Conservation (phyloP, 2,888 invertebrate genomes). For the Brachynemurus nebulosus region DNA sequence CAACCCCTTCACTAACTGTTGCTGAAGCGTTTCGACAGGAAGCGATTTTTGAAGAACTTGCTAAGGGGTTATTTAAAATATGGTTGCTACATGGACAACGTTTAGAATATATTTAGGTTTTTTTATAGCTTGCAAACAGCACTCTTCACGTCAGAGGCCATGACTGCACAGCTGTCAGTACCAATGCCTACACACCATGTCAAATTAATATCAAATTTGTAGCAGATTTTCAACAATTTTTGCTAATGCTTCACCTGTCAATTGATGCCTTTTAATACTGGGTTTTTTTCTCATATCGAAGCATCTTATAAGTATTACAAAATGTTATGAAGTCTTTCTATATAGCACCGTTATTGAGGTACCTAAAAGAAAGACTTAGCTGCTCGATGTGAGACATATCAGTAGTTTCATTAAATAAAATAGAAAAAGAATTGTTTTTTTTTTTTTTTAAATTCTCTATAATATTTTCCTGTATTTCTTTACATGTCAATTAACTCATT, state of each 20-base stretch:
- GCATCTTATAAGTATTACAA: conserved; percentile 17
- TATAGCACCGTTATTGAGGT: conserved; percentile 14
- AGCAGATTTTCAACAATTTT: conserved; percentile 11
- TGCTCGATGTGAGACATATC: conserved; percentile 20
- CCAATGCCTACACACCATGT: conserved; percentile 19
- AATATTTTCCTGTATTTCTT: conserved; percentile 16
- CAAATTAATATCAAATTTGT: not conserved
- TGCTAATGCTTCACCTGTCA: conserved; percentile 19
- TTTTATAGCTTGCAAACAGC: conserved; percentile 19
- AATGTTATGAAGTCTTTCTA: conserved; percentile 20
- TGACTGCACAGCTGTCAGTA: conserved; percentile 22
- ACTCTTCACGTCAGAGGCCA: conserved; percentile 21
- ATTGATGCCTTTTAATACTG: conserved; percentile 14
- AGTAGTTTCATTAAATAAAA: conserved; percentile 23
- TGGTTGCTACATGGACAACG: conserved; percentile 22
- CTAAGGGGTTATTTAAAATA: conserved; percentile 20
- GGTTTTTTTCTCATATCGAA: conserved; percentile 14
- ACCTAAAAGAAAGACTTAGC: conserved; percentile 19
- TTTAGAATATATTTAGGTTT: too few relatives aligned
- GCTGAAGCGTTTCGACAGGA: conserved; percentile 17
- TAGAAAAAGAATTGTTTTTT: conserved; percentile 17
- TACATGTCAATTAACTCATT: conserved; percentile 21
- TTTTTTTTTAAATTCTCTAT: conserved; percentile 12
- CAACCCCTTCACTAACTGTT: conserved; percentile 18
- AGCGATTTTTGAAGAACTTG: conserved; percentile 18